Evolutionary conservation across 1,140 invertebrate species (phyloP), one percentile per base, ranked within the genome.

Genomic region (Panagrolaimus sp.): DNA sequence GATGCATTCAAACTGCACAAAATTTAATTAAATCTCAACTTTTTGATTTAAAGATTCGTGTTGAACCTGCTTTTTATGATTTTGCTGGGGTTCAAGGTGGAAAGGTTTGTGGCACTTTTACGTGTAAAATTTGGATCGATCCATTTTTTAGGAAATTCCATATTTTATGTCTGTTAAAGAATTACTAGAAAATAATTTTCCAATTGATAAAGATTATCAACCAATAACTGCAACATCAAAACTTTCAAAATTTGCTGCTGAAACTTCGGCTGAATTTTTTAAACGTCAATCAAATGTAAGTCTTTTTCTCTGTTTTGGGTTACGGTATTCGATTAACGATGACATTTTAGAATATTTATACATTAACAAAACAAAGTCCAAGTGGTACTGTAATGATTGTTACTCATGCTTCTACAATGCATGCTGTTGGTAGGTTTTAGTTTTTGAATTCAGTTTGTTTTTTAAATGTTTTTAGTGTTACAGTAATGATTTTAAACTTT

Each of bases 31-130:
- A 58, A 58, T 12, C 52, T 12, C 52, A 58, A 17, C 21, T n/a
- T 12, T 58, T 12, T 26, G 52, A 58, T 58, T 58, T 58, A 28
- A 58, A 28, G 12, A 58, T 58, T 58, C 17, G 52, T 21, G 28
- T 58, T 58, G 52, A 58, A 14, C 52, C 52, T 24, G 52, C 52
- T 14, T 4, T 58, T 21, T 58, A 58, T 58, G 52, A 58, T 58
- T 58, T 26, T 28, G 28, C 28, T 21, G 52, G 52, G 0, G 21
- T 21, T 52, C n/a, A 14, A 58, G 17, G 28, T 4, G 52, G 52
- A 58, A 21, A 58, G 21, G 52, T 58, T n/a, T 26, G n/a, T 24
- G n/a, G 26, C 15, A 21, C 12, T n/a, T 2, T 6, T 24, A 12
- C 14, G 15, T 21, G 12, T 58, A 14, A 3, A 24, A 58, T 17